Conservation (phyloP, 2,797 vertebrate species). For the Darevskia nairensis region DNA sequence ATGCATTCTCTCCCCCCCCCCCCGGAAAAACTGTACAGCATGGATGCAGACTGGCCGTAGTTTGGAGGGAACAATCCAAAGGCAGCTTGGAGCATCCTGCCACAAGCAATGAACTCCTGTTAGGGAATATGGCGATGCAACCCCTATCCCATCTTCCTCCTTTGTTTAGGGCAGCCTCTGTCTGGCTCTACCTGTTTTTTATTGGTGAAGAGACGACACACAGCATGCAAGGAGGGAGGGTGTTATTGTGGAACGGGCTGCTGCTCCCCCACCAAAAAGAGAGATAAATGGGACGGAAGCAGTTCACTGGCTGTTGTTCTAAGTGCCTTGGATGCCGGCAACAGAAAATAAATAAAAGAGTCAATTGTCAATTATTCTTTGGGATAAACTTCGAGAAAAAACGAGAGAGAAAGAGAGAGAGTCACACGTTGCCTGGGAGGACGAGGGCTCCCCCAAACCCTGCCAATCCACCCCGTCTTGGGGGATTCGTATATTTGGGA, state of each 20-base stretch:
- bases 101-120: not conserved
- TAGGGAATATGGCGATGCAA: not conserved
- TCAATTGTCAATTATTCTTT: conserved; percentile 21
- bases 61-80: not conserved
- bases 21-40: not conserved
- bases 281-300: not conserved
- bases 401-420: too few species aligned
- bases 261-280: not conserved
- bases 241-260: not conserved
- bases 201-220: not conserved
- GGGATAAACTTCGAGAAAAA: not conserved
- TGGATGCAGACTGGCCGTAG: not conserved
- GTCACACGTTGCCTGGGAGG: accelerated
- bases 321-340: not conserved
- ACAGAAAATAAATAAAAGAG: not conserved
- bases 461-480: not conserved
- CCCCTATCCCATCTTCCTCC: not conserved
- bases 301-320: not conserved
- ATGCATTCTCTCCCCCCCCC: not conserved
- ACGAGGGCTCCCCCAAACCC: not conserved
- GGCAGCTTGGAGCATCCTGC: too few species aligned
- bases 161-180: not conserved
- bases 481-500: not conserved
- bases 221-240: not conserved
- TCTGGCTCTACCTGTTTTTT: not conserved